Conservation (phyloP, 2,888 invertebrate genomes). For the Zhuqinia jingwanae region DNA sequence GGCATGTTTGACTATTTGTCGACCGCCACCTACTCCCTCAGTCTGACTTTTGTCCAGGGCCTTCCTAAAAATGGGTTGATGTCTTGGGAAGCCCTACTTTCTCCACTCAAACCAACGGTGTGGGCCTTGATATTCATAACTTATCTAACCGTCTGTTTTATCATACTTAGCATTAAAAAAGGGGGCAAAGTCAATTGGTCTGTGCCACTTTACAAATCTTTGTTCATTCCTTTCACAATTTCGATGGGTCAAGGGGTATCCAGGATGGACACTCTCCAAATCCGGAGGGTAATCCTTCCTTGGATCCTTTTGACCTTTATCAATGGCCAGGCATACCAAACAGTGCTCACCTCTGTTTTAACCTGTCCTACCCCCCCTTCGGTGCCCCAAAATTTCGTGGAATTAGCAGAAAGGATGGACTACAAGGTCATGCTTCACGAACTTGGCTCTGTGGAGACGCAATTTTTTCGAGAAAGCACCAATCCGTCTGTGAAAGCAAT, state of each 20-base stretch:
- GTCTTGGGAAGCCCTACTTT: too few species aligned
- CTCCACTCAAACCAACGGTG: too few species aligned
- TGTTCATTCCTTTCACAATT: not conserved
- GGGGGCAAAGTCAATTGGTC: not conserved
- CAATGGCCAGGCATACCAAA: not conserved
- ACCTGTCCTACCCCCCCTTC: not conserved
- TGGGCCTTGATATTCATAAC: too few species aligned
- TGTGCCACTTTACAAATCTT: not conserved
- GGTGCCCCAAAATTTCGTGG: not conserved
- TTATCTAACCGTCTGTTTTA: too few species aligned
- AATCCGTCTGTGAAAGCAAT: not conserved
- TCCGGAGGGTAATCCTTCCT: not conserved
- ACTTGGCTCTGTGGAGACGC: not conserved
- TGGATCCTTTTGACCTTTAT: not conserved
- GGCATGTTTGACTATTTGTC: constrained; percentile 9
- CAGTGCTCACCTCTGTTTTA: not conserved
- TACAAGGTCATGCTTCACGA: not conserved
- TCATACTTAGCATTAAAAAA: too few species aligned
- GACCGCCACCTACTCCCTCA: not conserved
- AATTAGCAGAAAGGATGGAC: not conserved
- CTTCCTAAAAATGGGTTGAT: too few species aligned
- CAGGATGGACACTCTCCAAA: not conserved
- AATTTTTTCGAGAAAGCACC: not conserved
- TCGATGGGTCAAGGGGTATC: not conserved
- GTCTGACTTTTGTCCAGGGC: constrained; percentile 1